Evolutionary conservation across 2,888 invertebrate species (phyloP), one percentile per base, ranked within the genome.

Genomic region (Agrotis exclamationis): DNA sequence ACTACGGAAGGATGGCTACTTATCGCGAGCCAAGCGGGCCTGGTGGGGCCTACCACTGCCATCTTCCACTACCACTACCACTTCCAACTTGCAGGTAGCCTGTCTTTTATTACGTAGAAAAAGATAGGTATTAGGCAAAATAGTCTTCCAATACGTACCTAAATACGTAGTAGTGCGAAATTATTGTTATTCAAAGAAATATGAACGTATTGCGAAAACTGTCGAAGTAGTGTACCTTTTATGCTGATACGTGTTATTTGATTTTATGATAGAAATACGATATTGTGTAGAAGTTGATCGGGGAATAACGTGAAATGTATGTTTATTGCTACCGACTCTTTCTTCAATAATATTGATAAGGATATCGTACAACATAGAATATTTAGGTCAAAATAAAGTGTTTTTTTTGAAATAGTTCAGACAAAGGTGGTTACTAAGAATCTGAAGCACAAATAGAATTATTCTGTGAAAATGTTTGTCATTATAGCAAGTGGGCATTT

Each of bases 211-310:
- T 24, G 50, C 47, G 48, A 65, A 44, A 24, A 48, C 39, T 50
- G 58, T 14, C 39, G 11, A 39, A 20, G 18, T 18, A 14, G 44
- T n/a, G 13, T 53, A 54, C 70, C 51, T 77, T 57, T 59, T 45
- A 70, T 74, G 78, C 60, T 70, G 71, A 70, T 59, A 33, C 59
- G 44, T 68, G 71, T 56, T 9, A 59, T 60, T 50, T 24, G 59
- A 77, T 70, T 70, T 56, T 56, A 60, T 48, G 48, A 54, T 24
- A 48, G 74, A 45, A 70, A 74, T 54, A 48, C 16, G 70, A 72
- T 57, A 66, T 53, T 28, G n/a, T 24, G 45, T 24, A n/a, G 45
- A 47, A 60, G 33, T 20, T 33, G 56, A 58, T 58, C 62, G 33
- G 33, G 48, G 60, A 60, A 60, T 53, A 13, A 70, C 28, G 45